Base-by-base conservation (phyloP, 2,797 vertebrate genomes). In the Tauraco hartlaubi region DNA sequence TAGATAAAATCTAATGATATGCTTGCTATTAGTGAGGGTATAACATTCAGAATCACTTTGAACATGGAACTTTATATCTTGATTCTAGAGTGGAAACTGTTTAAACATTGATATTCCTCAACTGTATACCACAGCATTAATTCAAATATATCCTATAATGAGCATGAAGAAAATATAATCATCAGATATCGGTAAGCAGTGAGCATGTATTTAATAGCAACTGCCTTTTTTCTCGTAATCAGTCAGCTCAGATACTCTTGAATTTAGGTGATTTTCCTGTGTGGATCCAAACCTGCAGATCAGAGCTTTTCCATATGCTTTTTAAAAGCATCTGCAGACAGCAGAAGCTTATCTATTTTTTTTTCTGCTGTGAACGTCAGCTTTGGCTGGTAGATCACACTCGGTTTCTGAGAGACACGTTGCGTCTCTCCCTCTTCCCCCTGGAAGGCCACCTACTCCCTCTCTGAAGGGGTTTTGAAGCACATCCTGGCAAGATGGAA, bases 101-200 rank as follows among this genome's bases (percentile, higher is more conserved):
- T 92, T 51, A 68, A 72, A 61, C 7, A 54, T 48, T 82, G 74
- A 6, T 44, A n/a, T 55, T 82, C 11, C 15, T 73, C n/a, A 51
- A 28, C 9, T 49, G 7, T 26, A 29, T 37, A 41, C 3, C 11
- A 37, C 20, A 85, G 7, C 37, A 71, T 72, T 89, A 67, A 75
- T 84, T 55, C 19, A 87, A 68, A 66, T 43, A 15, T 29, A 49
- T n/a, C 10, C 7, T 58, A 12, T 64, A 81, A 63, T 46, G 82
- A 79, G 0, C 9, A 35, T 56, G 33, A 21, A 28, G 48, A 73
- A 95, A 91, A 77, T 51, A 21, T 11, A 63, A 19, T 23, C 3
- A 72, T 31, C 28, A n/a, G 73, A 35, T n/a, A 61, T 1, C 3
- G 1, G 7, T 33, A 49, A 71, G 3, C 1, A 0, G 56, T 3